Base-by-base conservation (phyloP, 2,113 vertebrate species). In the Alligator mississippiensis region DNA sequence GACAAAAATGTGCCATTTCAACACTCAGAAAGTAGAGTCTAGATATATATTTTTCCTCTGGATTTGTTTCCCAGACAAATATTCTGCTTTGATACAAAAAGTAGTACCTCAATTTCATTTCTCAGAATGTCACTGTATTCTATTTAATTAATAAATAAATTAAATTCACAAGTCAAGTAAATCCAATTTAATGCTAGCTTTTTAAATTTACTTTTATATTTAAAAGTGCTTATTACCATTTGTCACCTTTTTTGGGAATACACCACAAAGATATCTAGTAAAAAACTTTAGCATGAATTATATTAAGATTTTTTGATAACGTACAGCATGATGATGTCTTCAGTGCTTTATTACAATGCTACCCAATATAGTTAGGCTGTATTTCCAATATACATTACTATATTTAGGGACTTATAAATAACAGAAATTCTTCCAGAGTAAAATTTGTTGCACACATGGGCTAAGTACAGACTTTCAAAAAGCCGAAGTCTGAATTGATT, bases 21-120 rank as follows among this genome's bases (percentile, higher is more conserved):
- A 24, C 30, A 74, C 9, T 24, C 70, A 74, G 70, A 74, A 47
- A 38, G n/a, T 9, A 68, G 34, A 47, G 21, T 8, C 22, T 47
- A 72, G 30, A 34, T 28, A 5, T n/a, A 19, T 21, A 22, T 77
- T 82, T 62, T 47, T 47, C 47, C 0, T 0, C 2, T 57, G 3
- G 6, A 2, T 38, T 77, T 90, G 68, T 1, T 12, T 55, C 63
- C 5, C 17, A 70, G 1, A 5, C 21, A 14, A 17, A 6, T 21
- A 63, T 5, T 57, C 80, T 4, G 21, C 10, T 79, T 82, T 75
- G 66, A 82, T 27, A 55, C 2, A 82, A 6, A 55, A 74, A 80
- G 85, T 74, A 9, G 47, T 75, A 75, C 77, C 47, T 85, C 21
- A 54, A 5, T 5, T 30, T 70, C 85, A 21, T 80, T 34, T 27